These are phyloP conservation scores for Drosophila sp. DNA, from an alignment of 1,140 invertebrate genomes.

Conservation along the genomic window DNA sequence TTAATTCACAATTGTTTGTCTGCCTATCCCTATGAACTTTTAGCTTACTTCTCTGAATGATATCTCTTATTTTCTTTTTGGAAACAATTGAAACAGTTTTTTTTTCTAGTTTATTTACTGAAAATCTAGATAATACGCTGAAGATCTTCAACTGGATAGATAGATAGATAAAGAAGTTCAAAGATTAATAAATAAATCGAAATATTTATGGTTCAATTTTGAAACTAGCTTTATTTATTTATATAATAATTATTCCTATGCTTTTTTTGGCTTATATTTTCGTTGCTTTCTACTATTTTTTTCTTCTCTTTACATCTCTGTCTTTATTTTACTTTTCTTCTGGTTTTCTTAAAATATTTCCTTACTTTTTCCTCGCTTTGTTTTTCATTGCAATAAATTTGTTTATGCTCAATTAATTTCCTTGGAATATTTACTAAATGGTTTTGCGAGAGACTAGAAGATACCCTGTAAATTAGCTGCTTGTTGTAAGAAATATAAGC, in stretches of 20 bases:
- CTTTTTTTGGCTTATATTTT: not conserved
- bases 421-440: not conserved
- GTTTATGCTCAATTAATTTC: constrained; percentile 9
- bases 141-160: no score
- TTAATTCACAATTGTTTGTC: no score
- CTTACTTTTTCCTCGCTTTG: not conserved
- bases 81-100: no score
- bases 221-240: not conserved
- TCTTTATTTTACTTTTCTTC: not conserved
- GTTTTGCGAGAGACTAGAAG: not conserved
- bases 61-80: no score
- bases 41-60: no score
- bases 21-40: no score
- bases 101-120: no score
- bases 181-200: no score
- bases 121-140: no score
- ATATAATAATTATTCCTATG: not conserved
- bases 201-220: no score
- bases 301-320: not conserved
- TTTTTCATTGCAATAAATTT: constrained; percentile 10
- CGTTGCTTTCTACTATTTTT: not conserved
- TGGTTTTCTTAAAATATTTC: not conserved
- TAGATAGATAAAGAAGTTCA: no score
- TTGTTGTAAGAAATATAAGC: not conserved
- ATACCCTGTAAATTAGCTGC: not conserved